Percentiles rank a stretch among this genome's conserved stretches.
Conservation (phyloP, 2,797 vertebrate genomes). For the Picus viridis region DNA sequence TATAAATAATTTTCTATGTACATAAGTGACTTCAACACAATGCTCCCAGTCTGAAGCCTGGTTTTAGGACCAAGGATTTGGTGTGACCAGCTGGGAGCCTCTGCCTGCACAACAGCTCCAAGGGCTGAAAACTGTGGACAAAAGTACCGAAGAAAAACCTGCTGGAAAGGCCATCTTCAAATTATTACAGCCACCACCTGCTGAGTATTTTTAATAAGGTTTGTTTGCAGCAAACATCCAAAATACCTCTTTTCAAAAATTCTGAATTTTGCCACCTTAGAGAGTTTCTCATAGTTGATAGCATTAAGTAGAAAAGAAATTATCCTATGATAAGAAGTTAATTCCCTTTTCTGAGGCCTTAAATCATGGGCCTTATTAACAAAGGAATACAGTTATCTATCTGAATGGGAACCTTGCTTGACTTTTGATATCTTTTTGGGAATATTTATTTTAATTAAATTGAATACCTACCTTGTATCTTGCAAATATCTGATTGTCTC, state of each 20-base stretch:
- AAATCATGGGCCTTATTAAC: background rate
- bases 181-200: background rate
- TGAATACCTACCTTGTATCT: slow-evolving; percentile 55
- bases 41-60: background rate
- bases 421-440: slow-evolving; percentile 33
- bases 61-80: background rate
- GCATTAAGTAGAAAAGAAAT: slow-evolving; percentile 23
- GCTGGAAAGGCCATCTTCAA: background rate
- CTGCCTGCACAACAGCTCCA: background rate
- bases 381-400: slow-evolving; percentile 23
- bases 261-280: background rate
- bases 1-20: background rate
- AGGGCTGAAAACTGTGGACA: background rate
- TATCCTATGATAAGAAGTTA: background rate
- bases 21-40: background rate
- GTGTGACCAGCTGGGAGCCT: background rate
- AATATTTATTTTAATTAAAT: slow-evolving; percentile 67
- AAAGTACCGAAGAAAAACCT: background rate
- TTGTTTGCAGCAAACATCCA: slow-evolving; percentile 4
- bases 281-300: slow-evolving; percentile 8
- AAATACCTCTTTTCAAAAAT: background rate
- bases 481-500: slow-evolving; percentile 50
- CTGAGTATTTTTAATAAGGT: background rate
- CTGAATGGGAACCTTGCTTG: slow-evolving; percentile 23
- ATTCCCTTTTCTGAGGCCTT: background rate